These are phyloP conservation scores for Subanguina moxae DNA, from an alignment of 1,140 invertebrate genomes.

Conservation along the genomic window DNA sequence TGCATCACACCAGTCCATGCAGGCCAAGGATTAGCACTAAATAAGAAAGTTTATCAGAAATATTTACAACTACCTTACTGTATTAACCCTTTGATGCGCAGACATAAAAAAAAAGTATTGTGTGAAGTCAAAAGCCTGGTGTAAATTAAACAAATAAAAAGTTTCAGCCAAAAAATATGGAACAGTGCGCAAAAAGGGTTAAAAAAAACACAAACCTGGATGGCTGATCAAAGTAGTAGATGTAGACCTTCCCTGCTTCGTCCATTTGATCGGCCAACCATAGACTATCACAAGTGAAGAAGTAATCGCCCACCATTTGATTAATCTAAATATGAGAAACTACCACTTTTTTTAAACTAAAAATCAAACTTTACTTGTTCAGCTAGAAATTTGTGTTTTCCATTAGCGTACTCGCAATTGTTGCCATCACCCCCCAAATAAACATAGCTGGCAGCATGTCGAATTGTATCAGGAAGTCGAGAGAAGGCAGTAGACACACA, in stretches of 20 bases:
- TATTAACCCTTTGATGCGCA: too few relatives aligned
- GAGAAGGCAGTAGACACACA: constrained; percentile 48
- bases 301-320: constrained; percentile 57
- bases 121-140: too few relatives aligned
- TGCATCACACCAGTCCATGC: constrained; percentile 92
- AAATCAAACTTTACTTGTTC: constrained; percentile 47
- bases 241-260: constrained; percentile 49
- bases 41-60: too few relatives aligned
- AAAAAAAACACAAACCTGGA: constrained; percentile 26
- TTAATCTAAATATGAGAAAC: constrained; percentile 42
- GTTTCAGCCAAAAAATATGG: too few relatives aligned
- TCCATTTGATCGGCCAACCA: constrained; percentile 57
- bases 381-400: constrained; percentile 43
- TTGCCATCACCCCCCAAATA: constrained; percentile 44
- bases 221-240: constrained; percentile 58
- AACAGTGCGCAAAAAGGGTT: too few relatives aligned
- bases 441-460: constrained; percentile 53
- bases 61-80: too few relatives aligned
- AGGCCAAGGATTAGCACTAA: constrained; percentile 77
- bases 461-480: constrained; percentile 46
- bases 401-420: constrained; percentile 41
- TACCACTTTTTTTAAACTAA: constrained; percentile 29
- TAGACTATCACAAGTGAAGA: constrained; percentile 57
- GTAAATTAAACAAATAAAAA: too few relatives aligned
- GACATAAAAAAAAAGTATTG: background rate